A percentile compares a stretch with the other conserved stretches of the same genome.
phyloP scores from a whole-genome alignment of 2,888 invertebrate species.

The Hipparchia sbordonii region DNA sequence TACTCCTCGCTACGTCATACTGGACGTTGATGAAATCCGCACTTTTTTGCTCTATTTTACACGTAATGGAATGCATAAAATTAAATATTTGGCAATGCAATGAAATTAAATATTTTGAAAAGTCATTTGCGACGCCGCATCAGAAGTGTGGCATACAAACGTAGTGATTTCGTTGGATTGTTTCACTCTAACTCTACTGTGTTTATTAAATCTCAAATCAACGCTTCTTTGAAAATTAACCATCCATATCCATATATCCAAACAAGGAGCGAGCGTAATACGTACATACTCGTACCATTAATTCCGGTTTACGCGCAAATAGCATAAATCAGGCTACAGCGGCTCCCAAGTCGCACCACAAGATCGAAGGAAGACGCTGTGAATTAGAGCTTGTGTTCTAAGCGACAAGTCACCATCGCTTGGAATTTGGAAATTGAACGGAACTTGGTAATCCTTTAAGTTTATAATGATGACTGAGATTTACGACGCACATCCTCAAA shows the following conservation, averaged over 20 bases:
- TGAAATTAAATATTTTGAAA: too few relatives aligned
- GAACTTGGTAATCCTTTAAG: conserved; percentile 43
- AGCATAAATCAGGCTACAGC: conserved; percentile 80
- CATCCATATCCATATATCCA: conserved; percentile 63
- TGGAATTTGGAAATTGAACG: conserved; percentile 62
- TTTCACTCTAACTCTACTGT: too few relatives aligned
- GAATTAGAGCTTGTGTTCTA: conserved; percentile 40
- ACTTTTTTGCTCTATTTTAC: too few relatives aligned
- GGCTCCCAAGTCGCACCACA: conserved; percentile 63
- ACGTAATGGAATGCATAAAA: too few relatives aligned
- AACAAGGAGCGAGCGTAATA: conserved; percentile 80
- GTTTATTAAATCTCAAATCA: neutral
- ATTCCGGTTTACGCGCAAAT: conserved; percentile 81
- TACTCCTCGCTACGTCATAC: too few relatives aligned
- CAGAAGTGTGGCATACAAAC: too few relatives aligned
- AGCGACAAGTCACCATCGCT: conserved; percentile 51
- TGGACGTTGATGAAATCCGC: too few relatives aligned
- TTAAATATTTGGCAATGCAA: too few relatives aligned
- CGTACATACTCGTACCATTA: conserved; percentile 64
- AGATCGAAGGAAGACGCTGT: conserved; percentile 56
- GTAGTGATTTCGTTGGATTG: too few relatives aligned
- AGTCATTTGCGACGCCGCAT: too few relatives aligned
- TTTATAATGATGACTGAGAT: conserved; percentile 22
- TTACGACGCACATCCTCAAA: conserved; percentile 11
- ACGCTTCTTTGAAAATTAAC: neutral